Evolutionary conservation across 2,888 invertebrate species (phyloP), one percentile per base, ranked within the genome.

Genomic region (Agriotes lineatus): DNA sequence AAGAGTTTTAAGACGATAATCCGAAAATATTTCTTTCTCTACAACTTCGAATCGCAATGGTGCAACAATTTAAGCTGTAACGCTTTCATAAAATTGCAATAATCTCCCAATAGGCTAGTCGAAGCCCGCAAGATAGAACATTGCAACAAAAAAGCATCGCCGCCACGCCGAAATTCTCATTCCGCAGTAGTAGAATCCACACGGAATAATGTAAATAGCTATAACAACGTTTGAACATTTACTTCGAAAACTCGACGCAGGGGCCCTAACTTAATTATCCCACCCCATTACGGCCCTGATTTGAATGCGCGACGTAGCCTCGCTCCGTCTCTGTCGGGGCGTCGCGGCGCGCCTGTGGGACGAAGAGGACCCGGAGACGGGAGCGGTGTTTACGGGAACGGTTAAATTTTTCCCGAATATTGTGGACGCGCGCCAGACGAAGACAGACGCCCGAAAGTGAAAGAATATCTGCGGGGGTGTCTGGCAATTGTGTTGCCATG

Each of bases 401-500:
- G 30, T 33, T 45, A 45, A 3, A 25, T 52, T 59, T 35, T 56
- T 45, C 14, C 16, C n/a, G 57, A 30, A 45, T 62, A 9, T 12
- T 25, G 44, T 58, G 37, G 39, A 50, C 50, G 42, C 10, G 39
- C 42, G 42, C 25, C 37, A 57, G 58, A 62, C 45, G 37, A 61
- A 65, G 65, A 50, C 35, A 39, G 52, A 58, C 61, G 45, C 22
- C 57, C 52, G 59, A 64, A 64, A 65, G 60, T 35, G 59, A 70
- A 70, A 64, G 65, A 62, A 71, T 68, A 68, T 58, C 57, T 44
- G 54, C 54, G 25, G 71, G 68, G 62, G 61, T 69, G 65, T 62
- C 39, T 59, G 65, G 58, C 59, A 57, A 78, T 70, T 67, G 76
- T 69, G 81, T 81, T 78, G 73, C 78, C 75, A 77, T 76, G 79